Evolutionary conservation across 2,888 invertebrate species (phyloP).

Genomic region (Bursaphelenchus okinawaensis): DNA sequence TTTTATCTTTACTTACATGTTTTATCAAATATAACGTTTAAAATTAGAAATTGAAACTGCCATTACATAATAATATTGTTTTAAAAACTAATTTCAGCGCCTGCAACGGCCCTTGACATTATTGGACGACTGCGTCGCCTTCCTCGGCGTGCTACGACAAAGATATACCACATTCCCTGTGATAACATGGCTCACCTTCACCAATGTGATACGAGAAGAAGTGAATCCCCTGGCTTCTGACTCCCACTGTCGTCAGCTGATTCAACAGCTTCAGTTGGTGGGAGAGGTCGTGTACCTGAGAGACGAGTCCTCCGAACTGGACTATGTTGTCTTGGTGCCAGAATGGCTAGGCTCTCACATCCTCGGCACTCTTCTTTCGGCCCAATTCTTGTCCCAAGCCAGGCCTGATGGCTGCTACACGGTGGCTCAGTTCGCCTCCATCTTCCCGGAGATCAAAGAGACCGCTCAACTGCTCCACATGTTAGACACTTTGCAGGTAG

Average conservation of each 20-base stretch:
- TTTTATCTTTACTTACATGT: not conserved
- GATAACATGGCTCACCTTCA: slow-evolving; percentile 65
- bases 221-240: slow-evolving; percentile 68
- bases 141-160: slow-evolving; percentile 62
- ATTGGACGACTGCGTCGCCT: slow-evolving; percentile 63
- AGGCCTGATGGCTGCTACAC: slow-evolving; percentile 70
- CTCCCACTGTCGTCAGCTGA: slow-evolving; percentile 65
- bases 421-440: slow-evolving; percentile 70
- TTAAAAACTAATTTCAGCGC: slow-evolving; percentile 22
- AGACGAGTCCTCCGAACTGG: slow-evolving; percentile 61
- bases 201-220: slow-evolving; percentile 58
- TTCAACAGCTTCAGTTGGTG: slow-evolving; percentile 63
- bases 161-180: slow-evolving; percentile 66
- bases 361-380: slow-evolving; percentile 67
- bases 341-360: slow-evolving; percentile 69
- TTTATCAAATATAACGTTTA: slow-evolving; percentile 60
- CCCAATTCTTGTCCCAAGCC: slow-evolving; percentile 62
- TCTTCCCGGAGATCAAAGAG: slow-evolving; percentile 68
- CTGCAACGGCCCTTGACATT: slow-evolving; percentile 65
- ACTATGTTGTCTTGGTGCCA: slow-evolving; percentile 68
- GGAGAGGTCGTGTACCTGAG: slow-evolving; percentile 65
- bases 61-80: not conserved
- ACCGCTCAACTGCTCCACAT: slow-evolving; percentile 68
- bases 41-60: too few relatives aligned
- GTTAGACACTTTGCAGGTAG: slow-evolving; percentile 67